Percentiles rank a stretch among this genome's conserved stretches.
phyloP scores from a whole-genome alignment of 1,140 invertebrate genomes.

The Zaprionus gabonicus region DNA sequence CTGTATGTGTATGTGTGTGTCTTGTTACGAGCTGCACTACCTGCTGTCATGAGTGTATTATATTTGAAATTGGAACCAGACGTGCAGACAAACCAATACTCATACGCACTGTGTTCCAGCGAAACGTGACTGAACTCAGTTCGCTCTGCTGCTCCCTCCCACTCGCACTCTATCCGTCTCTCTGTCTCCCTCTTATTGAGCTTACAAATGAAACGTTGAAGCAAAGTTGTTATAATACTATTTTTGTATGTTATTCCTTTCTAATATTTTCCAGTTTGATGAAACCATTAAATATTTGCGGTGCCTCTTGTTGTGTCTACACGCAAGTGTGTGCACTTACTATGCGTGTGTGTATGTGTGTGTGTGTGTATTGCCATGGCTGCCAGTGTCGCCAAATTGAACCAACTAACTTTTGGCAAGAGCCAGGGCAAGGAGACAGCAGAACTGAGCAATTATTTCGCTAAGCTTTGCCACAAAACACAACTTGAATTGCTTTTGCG shows the following conservation, averaged over 20 bases:
- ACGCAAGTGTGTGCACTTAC: background rate
- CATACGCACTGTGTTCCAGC: slow-evolving; percentile 4
- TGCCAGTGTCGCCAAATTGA: slow-evolving; percentile 24
- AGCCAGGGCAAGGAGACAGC: background rate
- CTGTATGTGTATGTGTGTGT: background rate
- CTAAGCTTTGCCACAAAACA: slow-evolving; percentile 11
- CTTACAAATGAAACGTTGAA: background rate
- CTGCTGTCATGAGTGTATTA: slow-evolving; percentile 26
- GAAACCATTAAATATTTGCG: slow-evolving; percentile 6
- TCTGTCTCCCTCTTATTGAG: background rate
- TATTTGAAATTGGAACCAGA: slow-evolving; percentile 38
- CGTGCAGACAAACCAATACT: slow-evolving; percentile 48
- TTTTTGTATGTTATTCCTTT: slow-evolving; percentile 24
- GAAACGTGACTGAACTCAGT: slow-evolving; percentile 30
- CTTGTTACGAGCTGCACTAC: slow-evolving; percentile 1
- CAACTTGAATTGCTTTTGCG: slow-evolving; percentile 13
- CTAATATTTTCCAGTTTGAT: slow-evolving; percentile 9
- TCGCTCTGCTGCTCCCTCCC: background rate
- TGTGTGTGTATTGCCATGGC: slow-evolving; percentile 17
- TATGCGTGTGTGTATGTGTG: slow-evolving; percentile 7
- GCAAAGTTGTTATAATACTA: slow-evolving; percentile 16
- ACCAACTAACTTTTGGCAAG: slow-evolving; percentile 26
- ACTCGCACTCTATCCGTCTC: background rate
- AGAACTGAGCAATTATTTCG: slow-evolving; percentile 30
- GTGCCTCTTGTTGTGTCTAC: slow-evolving; percentile 1